Conservation (phyloP, 2,888 invertebrate species). For the Dusona sp. region DNA sequence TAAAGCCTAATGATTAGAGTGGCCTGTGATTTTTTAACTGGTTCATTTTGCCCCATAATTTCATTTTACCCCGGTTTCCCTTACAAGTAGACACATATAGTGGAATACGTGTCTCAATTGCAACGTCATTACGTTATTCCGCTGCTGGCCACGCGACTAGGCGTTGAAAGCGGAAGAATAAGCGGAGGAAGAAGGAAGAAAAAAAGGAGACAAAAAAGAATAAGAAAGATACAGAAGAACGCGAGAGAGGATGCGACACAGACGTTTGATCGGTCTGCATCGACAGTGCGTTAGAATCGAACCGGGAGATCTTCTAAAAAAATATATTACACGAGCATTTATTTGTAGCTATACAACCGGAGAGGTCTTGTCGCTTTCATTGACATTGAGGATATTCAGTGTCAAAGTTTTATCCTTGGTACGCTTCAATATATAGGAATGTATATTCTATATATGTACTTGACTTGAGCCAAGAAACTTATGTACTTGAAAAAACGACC, state of each 20-base stretch:
- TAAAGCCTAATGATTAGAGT: neutral
- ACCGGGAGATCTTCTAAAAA: slow-evolving; percentile 45
- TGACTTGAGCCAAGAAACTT: neutral
- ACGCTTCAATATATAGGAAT: neutral
- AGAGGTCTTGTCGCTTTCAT: slow-evolving; percentile 13
- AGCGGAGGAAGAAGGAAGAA: slow-evolving; percentile 1
- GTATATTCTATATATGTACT: neutral
- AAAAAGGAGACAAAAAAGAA: neutral
- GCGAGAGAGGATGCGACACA: slow-evolving; percentile 11
- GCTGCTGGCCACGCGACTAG: slow-evolving; percentile 53
- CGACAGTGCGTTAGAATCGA: slow-evolving; percentile 31
- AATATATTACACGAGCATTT: slow-evolving; percentile 24
- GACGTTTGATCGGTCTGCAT: slow-evolving; percentile 33
- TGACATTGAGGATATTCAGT: slow-evolving; percentile 31
- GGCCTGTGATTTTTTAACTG: neutral
- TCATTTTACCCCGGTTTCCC: neutral
- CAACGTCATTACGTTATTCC: slow-evolving; percentile 68
- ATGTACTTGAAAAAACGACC: slow-evolving; percentile 32
- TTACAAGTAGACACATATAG: neutral
- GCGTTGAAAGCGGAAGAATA: slow-evolving; percentile 18
- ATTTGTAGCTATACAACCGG: slow-evolving; percentile 18
- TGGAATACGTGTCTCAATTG: slow-evolving; percentile 60
- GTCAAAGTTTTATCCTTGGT: slow-evolving; percentile 12
- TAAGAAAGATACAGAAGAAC: neutral
- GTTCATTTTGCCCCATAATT: neutral